These are phyloP conservation scores for Rhinoptilus africanus DNA, from an alignment of 2,113 vertebrate species.

Conservation along the genomic window DNA sequence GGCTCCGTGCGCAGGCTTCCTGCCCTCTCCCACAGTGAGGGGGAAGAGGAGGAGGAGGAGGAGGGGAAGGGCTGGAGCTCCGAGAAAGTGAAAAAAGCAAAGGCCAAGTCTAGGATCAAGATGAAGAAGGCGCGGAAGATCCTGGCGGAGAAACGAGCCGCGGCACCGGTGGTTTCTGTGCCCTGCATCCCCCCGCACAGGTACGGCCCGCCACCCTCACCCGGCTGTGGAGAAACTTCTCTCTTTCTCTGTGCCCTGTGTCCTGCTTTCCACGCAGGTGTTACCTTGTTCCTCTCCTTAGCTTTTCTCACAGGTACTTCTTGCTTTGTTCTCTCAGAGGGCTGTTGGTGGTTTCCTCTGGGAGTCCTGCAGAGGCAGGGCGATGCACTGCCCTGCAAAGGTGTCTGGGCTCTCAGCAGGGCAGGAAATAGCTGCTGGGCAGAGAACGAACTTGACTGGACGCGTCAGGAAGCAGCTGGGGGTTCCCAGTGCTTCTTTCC, in stretches of 20 bases:
- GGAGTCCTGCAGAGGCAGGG: neutral
- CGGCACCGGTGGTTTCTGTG: constrained; percentile 93
- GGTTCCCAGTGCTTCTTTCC: constrained; percentile 13
- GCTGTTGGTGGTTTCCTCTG: neutral
- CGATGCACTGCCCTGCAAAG: accelerated
- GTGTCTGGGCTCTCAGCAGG: neutral
- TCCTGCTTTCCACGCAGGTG: accelerated
- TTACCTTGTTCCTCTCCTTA: neutral
- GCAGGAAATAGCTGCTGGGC: constrained; percentile 12
- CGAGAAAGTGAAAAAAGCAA: constrained; percentile 94
- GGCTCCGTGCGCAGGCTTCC: constrained; percentile 85
- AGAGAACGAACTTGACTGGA: neutral
- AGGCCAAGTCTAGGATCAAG: constrained; percentile 96
- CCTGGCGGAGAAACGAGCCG: constrained; percentile 93
- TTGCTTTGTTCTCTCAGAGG: accelerated
- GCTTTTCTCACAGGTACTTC: neutral
- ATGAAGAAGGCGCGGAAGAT: constrained; percentile 98
- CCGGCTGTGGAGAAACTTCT: neutral
- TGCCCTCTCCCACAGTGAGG: constrained; percentile 89
- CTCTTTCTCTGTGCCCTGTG: accelerated
- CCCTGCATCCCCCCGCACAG: constrained; percentile 97
- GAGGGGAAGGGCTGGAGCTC: constrained; percentile 96
- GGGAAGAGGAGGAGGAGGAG: constrained; percentile 93
- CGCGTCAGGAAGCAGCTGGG: neutral
- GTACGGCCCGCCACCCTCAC: constrained; percentile 9